Evolutionary conservation across 2,888 invertebrate species (phyloP), one percentile per base, ranked within the genome.

Genomic region (Drosophila siamana): DNA sequence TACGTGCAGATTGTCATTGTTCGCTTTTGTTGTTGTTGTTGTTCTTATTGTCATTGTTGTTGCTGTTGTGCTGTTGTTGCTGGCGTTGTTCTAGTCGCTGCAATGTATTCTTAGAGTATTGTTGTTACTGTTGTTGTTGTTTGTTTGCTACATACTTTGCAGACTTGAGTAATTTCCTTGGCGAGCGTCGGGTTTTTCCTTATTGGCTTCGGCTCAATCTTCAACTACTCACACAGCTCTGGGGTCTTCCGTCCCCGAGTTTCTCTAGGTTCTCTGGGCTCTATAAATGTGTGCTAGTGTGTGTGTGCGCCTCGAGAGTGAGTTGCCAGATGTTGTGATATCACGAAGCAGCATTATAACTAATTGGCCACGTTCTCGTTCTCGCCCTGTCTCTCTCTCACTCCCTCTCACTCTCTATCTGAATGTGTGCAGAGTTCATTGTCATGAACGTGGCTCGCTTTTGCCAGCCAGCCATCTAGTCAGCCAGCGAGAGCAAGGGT

Each of bases 1-100:
- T 90, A 90, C 88, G 90, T 86, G 90, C 86, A 89, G 90, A 90
- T 89, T 90, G 89, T 90, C 89, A 90, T 89, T 89, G 90, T 88
- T 86, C 80, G 69, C 70, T 73, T 64, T 75, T 72, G 59, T 70
- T 71, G 44, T 41, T 66, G 62, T n/a, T 60, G 50, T 57, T 66
- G 48, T 46, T 43, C 50, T 57, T 70, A 69, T 52, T 13, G 13
- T 64, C n/a, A 63, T 57, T 56, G 51, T 51, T 46, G 56, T 40
- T 74, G 62, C 16, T 80, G 75, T 36, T 74, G 56, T 48, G n/a
- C n/a, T 84, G 82, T 69, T 84, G 57, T 43, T 66, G n/a, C n/a
- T 71, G 62, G 51, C 60, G 69, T 43, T 81, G 71, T 69, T 77
- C 68, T 82, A 68, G 55, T 57, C 69, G 60, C 67, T 62, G 73